Base-by-base conservation (phyloP, 1,140 invertebrate species). In the Drosophila ananassae region DNA sequence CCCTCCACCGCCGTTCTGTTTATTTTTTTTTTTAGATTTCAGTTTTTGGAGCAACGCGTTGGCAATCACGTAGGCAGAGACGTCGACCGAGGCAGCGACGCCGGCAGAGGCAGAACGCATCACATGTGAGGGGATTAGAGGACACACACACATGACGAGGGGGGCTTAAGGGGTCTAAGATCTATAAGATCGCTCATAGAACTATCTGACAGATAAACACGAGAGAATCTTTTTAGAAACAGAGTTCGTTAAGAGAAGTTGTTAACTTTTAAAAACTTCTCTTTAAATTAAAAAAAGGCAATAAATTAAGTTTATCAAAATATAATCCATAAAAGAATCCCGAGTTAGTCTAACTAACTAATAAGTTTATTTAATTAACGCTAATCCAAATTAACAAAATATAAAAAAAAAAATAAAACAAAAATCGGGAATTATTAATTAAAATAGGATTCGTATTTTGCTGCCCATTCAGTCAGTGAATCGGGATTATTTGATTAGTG, bases 21-120 rank as follows among this genome's bases (percentile, higher is more conserved):
- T 32, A 28, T 67, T 64, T 47, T 17, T 34, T 51, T 37, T 5
- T 44, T 41, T 34, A 25, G 41, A 50, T 39, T 58, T 77, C 52
- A 58, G 46, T 17, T 17, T 51, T 63, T 67, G 58, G 53, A 57
- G 73, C 51, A 78, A 85, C 81, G 82, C 82, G 82, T 82, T 52
- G 10, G 44, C 44, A 50, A 74, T 61, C 82, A 85, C 82, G 82
- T 85, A 85, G 82, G 55, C 82, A 79, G 76, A 39, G 74, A 53
- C 55, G 58, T 25, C 34, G 34, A 44, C 37, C 3, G 51, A 54
- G 41, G 46, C 37, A 50, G 57, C 46, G 64, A 73, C 37, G 37
- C 37, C n/a, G 7, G 12, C 39, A 17, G 17, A 17, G 39, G 2
- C 22, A 44, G 39, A 55, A 56, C 61, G 48, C 77, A 68, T 68